phyloP scores from a whole-genome alignment of 1,140 invertebrate genomes.

The Chironomus tepperi region DNA sequence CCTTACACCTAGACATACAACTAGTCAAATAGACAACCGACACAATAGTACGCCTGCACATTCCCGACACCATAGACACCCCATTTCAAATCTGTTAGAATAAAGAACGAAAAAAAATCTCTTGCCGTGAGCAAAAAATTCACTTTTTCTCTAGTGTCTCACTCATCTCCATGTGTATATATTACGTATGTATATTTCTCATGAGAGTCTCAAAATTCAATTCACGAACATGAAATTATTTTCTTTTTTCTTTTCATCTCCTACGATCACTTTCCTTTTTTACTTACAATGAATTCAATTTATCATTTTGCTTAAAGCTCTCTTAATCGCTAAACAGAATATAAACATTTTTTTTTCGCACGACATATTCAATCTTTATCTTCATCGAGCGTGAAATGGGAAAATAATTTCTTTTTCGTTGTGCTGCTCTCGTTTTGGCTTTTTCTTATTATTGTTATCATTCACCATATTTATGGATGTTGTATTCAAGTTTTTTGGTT shows the following conservation, averaged over 20 bases:
- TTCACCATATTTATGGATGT: too few relatives aligned
- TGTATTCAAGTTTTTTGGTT: background rate
- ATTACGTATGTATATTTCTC: too few relatives aligned
- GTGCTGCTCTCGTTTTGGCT: background rate
- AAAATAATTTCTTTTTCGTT: background rate
- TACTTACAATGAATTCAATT: background rate
- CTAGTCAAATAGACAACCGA: too few relatives aligned
- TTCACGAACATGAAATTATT: conserved; percentile 9
- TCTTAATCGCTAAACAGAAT: conserved; percentile 7
- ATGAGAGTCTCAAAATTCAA: background rate
- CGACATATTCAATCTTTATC: conserved; percentile 13
- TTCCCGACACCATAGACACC: too few relatives aligned
- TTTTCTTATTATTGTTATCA: too few relatives aligned
- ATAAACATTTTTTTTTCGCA: conserved; percentile 8
- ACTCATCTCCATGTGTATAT: background rate
- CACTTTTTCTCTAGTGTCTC: background rate
- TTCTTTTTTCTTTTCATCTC: background rate
- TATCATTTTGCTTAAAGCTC: conserved; percentile 13
- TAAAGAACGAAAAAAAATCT: background rate
- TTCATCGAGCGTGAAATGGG: conserved; percentile 5
- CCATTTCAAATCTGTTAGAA: too few relatives aligned
- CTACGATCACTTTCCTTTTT: too few relatives aligned
- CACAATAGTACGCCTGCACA: too few relatives aligned
- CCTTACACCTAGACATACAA: too few relatives aligned
- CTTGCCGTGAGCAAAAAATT: background rate